phyloP scores from a whole-genome alignment of 1,140 invertebrate genomes.

The Drosophila santomea region DNA sequence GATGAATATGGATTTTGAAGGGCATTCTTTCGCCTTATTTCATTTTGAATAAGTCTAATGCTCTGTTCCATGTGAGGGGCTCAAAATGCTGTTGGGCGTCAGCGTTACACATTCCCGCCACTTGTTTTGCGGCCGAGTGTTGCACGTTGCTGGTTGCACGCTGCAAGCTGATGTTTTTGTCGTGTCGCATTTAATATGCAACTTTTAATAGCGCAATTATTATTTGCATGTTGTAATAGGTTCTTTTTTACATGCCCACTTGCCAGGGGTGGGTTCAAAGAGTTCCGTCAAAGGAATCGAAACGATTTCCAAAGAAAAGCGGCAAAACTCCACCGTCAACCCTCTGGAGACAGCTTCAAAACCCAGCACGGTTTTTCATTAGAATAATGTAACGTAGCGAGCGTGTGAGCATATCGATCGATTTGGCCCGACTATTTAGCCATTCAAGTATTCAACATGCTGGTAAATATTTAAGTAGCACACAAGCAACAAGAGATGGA shows the following conservation, averaged over 20 bases:
- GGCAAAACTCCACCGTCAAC: constrained; percentile 6
- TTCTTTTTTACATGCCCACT: constrained; percentile 19
- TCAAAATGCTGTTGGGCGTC: constrained; percentile 41
- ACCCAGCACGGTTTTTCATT: constrained; percentile 38
- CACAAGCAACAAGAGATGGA: constrained; percentile 9
- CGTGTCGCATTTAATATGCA: constrained; percentile 82
- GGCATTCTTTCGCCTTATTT: constrained; percentile 14
- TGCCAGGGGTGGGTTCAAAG: constrained; percentile 14
- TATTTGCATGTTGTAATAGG: constrained; percentile 80
- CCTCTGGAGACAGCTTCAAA: constrained; percentile 27
- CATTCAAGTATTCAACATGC: constrained; percentile 40
- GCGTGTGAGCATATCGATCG: constrained; percentile 51
- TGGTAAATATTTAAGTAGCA: constrained; percentile 45
- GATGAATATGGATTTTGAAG: background rate
- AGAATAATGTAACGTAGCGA: constrained; percentile 43
- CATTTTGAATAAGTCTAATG: background rate
- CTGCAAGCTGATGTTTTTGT: constrained; percentile 40
- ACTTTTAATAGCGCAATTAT: constrained; percentile 82
- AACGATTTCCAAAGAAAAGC: background rate
- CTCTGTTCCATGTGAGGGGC: constrained; percentile 17
- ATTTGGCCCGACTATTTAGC: constrained; percentile 33
- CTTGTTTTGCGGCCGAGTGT: constrained; percentile 49
- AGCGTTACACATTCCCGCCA: constrained; percentile 61
- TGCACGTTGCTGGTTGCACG: constrained; percentile 20
- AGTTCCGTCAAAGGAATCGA: constrained; percentile 21